Base-by-base conservation (phyloP, 2,888 invertebrate species). In the Arctia plantaginis region DNA sequence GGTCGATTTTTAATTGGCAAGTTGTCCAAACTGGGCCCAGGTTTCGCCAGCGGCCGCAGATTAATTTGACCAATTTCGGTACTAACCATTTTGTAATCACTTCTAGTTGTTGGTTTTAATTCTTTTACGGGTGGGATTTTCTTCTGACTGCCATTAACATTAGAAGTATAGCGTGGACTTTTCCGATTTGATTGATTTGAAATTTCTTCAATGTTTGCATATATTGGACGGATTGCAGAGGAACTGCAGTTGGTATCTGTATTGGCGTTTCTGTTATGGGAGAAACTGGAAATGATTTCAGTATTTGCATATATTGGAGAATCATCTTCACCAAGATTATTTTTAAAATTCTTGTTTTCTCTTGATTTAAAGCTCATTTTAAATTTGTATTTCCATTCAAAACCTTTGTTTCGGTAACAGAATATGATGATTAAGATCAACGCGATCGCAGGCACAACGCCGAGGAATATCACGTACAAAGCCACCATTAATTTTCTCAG, bases 381-480 rank as follows among this genome's bases (percentile, higher is more conserved):
- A 47, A 30, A 51, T 30, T 66, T 66, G 13, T 66, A 13, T 35
- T 55, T 33, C 20, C 18, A n/a, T 66, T 69, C 20, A 39, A 71
- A 35, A 20, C 6, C 15, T 3, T 51, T 64, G 7, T 47, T 39
- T 64, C 30, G 30, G 13, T 41, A 96, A 93, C 98, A 98, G 96
- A 98, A 98, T 72, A 97, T 90, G 35, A 97, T 93, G 89, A 98
- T 96, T 55, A 97, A 95, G 3, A 97, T 87, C 20, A 98, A 90
- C 1, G 97, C 96, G 64, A 97, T 91, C 74, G 97, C 92, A 0
- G 99, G 98, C 73, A 99, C 95, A 81, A 99, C 97, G 33, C 98
- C 97, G 84, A 99, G 96, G 96, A 99, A 98, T 85, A 99, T 97
- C 80, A 99, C 97, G 91, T 98, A 98, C 95, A 99, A 96, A 41